Base-by-base conservation (phyloP, 2,888 invertebrate genomes). In the Priocnemis perturbator region DNA sequence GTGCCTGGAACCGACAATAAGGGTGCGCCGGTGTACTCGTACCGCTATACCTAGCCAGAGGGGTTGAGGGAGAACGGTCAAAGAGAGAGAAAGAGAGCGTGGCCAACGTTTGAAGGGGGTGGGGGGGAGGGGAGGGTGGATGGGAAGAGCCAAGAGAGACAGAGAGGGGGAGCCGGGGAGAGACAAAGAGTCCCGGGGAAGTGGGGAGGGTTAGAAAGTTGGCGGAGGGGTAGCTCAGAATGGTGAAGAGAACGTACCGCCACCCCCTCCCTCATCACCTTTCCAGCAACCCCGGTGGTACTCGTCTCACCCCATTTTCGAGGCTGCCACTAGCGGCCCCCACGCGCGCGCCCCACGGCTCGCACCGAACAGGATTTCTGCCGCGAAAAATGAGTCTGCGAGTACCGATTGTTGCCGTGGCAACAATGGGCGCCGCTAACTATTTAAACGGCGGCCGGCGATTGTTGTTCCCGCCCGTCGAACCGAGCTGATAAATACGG, bases 1-100 rank as follows among this genome's bases (percentile, higher is more conserved):
- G 81, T 86, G 87, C 83, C 85, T 82, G 85, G 78, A 83, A 83
- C 83, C 83, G 83, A 81, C 82, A 85, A 85, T 87, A 86, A 86
- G 85, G 85, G 85, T 82, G 85, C 82, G 83, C 80, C 83, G 73
- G 76, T 76, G 79, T 76, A 76, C 77, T 71, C 69, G 77, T 73
- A 67, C 67, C 60, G 67, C 71, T 78, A 60, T 73, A 60, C 67
- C 53, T 64, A 55, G 59, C 64, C 71, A 19, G n/a, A 26, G 60
- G 19, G 60, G 17, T 17, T 23, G 48, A 26, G 60, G 23, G 5
- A 26, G 26, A 26, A 26, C 21, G 60, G 44, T 11, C 15, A 21
- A 9, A 0, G 26, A 23, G 50, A 9, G 60, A 63, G 65, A n/a
- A 21, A 37, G 58, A 44, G 57, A 62, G 67, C 62, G 58, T 62